phyloP scores from a whole-genome alignment of 2,113 vertebrate genomes.

The Colinus virginianus region DNA sequence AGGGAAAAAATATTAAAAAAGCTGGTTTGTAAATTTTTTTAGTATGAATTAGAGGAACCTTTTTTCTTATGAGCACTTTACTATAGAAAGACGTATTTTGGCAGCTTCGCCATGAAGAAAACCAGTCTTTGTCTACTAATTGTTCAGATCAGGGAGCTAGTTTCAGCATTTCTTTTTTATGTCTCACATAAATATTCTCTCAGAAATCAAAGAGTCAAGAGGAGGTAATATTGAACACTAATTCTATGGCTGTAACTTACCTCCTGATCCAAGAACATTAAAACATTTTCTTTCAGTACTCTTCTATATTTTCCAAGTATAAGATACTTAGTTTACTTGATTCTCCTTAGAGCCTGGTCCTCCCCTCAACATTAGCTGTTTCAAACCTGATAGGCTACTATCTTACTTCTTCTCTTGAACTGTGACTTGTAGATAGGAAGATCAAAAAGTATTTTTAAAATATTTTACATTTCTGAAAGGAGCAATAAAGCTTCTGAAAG shows the following conservation, averaged over 20 bases:
- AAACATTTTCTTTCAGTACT: not conserved
- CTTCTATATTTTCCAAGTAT: rapidly evolving
- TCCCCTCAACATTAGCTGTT: not conserved
- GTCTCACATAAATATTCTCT: not conserved
- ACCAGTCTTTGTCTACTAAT: not conserved
- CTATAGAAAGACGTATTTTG: not conserved
- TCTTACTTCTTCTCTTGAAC: not conserved
- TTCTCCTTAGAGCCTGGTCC: not conserved
- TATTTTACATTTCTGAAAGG: not conserved
- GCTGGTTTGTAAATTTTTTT: not conserved
- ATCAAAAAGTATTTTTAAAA: not conserved
- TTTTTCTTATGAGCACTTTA: not conserved
- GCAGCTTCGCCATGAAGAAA: not conserved
- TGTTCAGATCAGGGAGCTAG: not conserved
- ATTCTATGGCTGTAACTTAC: not conserved
- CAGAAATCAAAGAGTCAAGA: not conserved
- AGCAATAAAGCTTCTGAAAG: not conserved
- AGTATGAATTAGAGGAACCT: not conserved
- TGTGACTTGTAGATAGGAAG: not conserved
- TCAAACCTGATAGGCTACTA: not conserved
- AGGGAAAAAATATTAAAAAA: not conserved
- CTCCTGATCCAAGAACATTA: not conserved
- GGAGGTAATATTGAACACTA: not conserved
- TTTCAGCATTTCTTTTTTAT: not conserved
- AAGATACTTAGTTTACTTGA: not conserved